Evolutionary conservation across 2,888 invertebrate species (phyloP).

Genomic region (Tenodera sinensis): DNA sequence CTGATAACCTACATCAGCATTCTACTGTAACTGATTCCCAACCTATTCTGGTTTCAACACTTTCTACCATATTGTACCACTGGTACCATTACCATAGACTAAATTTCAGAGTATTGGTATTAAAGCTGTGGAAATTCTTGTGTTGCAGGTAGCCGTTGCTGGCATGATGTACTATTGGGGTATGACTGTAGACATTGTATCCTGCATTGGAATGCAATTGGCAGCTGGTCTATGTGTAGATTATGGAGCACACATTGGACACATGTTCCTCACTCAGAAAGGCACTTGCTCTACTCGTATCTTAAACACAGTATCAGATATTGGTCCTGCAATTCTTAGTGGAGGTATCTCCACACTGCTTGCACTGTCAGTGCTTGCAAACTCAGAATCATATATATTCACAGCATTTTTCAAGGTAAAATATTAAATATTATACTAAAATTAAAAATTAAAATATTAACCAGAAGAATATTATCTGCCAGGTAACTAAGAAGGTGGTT

Average conservation of each 20-base stretch:
- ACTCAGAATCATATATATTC: conserved; percentile 73
- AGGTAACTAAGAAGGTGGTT: too few relatives aligned
- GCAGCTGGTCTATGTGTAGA: conserved; percentile 81
- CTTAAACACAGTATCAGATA: conserved; percentile 62
- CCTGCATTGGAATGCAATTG: conserved; percentile 75
- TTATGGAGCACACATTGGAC: conserved; percentile 78
- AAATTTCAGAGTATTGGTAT: conserved; percentile 1
- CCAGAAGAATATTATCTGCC: too few relatives aligned
- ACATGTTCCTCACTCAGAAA: conserved; percentile 69
- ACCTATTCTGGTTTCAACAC: too few relatives aligned
- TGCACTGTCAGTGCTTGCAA: conserved; percentile 64
- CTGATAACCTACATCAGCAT: too few relatives aligned
- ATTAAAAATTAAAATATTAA: not conserved
- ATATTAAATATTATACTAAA: too few relatives aligned
- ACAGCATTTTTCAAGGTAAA: conserved; percentile 68
- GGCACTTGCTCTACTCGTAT: conserved; percentile 50
- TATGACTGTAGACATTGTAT: conserved; percentile 75
- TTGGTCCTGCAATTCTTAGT: conserved; percentile 72
- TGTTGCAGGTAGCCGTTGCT: conserved; percentile 58
- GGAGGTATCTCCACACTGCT: conserved; percentile 76
- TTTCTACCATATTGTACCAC: too few relatives aligned
- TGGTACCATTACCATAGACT: not conserved
- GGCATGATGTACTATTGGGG: conserved; percentile 80
- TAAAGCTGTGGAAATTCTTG: conserved; percentile 18
- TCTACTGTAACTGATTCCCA: too few relatives aligned